These are phyloP conservation scores for Gallinago paraguaiae DNA, from an alignment of 2,113 vertebrate species.

Conservation along the genomic window DNA sequence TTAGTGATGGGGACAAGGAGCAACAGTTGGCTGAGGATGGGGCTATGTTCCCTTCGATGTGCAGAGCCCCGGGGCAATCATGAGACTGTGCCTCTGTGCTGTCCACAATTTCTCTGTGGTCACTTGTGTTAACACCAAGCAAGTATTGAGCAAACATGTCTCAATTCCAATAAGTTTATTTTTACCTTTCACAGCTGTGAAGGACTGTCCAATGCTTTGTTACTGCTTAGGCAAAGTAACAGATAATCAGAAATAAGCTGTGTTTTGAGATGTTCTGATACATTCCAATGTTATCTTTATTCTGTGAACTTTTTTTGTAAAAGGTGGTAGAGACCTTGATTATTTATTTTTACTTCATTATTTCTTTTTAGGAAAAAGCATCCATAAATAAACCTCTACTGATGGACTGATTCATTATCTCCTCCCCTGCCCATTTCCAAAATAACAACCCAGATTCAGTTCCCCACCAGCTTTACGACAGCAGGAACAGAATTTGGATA, in stretches of 20 bases:
- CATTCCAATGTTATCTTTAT: not conserved
- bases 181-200: not conserved
- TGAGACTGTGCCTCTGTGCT: not conserved
- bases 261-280: not conserved
- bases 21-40: not conserved
- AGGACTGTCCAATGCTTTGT: not conserved
- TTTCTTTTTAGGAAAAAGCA: not conserved
- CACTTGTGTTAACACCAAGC: not conserved
- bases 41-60: not conserved
- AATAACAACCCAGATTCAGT: constrained; percentile 38
- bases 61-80: accelerated
- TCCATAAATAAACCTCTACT: constrained; percentile 45
- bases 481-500: constrained; percentile 62
- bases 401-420: constrained; percentile 34
- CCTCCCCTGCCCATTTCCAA: constrained; percentile 6
- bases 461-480: constrained; percentile 18
- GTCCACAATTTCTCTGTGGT: not conserved
- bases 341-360: not conserved
- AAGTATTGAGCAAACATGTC: not conserved
- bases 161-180: not conserved
- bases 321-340: constrained; percentile 13
- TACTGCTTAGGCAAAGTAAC: not conserved
- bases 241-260: not conserved
- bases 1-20: not conserved
- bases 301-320: not conserved